These are phyloP conservation scores for Thymallus thymallus DNA, from an alignment of 2,113 vertebrate species.

Conservation along the genomic window DNA sequence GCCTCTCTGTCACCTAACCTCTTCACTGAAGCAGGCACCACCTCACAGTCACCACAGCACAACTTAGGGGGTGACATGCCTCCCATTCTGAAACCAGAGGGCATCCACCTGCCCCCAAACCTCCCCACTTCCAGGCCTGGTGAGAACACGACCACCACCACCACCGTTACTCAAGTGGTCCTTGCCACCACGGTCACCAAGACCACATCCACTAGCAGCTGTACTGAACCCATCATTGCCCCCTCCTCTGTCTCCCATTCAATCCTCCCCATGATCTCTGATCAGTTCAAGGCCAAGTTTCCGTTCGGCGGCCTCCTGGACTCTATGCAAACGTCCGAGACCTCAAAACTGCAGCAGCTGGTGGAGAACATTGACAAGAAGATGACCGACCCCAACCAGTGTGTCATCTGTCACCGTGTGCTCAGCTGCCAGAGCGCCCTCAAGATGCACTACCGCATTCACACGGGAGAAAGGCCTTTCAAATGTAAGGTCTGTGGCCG, in stretches of 20 bases:
- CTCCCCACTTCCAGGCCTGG: conserved; percentile 66
- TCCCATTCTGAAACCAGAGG: conserved; percentile 82
- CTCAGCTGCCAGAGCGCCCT: conserved; percentile 99
- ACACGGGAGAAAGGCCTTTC: conserved; percentile 97
- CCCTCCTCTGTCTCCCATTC: conserved; percentile 80
- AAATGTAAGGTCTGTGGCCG: conserved; percentile 99
- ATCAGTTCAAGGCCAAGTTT: conserved; percentile 95
- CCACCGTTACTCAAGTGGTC: conserved; percentile 74
- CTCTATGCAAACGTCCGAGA: conserved; percentile 99
- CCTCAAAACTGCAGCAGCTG: conserved; percentile 96
- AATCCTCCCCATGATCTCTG: conserved; percentile 83
- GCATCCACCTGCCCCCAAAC: conserved; percentile 77
- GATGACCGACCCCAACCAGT: conserved; percentile 98
- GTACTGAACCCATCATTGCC: conserved; percentile 70
- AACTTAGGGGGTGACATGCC: conserved; percentile 64
- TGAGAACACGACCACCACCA: conserved; percentile 70
- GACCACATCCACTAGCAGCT: conserved; percentile 53
- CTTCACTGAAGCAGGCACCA: conserved; percentile 73
- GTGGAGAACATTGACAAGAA: conserved; percentile 99
- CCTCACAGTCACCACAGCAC: conserved; percentile 82
- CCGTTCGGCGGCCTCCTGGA: conserved; percentile 97
- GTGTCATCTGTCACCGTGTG: conserved; percentile 95
- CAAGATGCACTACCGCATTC: conserved; percentile 99
- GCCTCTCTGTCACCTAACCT: conserved; percentile 92
- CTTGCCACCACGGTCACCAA: conserved; percentile 72